These are phyloP conservation scores for Pomatostomus ruficeps DNA, from an alignment of 2,113 vertebrate species.

Conservation along the genomic window DNA sequence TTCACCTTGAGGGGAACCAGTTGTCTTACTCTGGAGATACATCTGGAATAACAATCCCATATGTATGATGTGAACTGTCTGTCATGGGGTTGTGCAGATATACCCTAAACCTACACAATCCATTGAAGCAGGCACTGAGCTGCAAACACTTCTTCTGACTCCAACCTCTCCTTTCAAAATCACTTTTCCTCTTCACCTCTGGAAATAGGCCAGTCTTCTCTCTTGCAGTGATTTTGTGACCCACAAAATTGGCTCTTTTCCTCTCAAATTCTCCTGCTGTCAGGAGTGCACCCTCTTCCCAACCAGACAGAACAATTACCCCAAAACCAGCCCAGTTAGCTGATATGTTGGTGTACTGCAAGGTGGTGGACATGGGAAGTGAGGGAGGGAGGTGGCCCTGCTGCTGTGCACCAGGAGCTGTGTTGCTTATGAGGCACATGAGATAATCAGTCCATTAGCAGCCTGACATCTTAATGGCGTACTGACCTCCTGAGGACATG, in stretches of 20 bases:
- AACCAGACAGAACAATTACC: not conserved
- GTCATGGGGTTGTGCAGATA: not conserved
- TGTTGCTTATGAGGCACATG: not conserved
- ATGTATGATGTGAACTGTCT: not conserved
- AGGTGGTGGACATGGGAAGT: fast-evolving
- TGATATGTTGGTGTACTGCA: not conserved
- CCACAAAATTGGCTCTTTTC: not conserved
- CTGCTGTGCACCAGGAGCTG: not conserved
- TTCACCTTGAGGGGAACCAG: not conserved
- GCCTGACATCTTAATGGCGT: not conserved
- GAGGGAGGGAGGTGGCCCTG: not conserved
- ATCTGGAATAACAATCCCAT: not conserved
- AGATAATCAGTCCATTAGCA: not conserved
- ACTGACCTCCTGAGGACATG: not conserved
- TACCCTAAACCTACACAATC: not conserved
- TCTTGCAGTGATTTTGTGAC: not conserved
- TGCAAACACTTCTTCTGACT: not conserved
- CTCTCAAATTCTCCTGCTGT: not conserved
- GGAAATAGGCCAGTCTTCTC: not conserved
- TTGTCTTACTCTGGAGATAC: not conserved
- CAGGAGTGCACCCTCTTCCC: not conserved
- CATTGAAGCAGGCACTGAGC: not conserved
- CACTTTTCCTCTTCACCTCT: not conserved
- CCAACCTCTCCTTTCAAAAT: not conserved
- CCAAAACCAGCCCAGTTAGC: not conserved